Evolutionary conservation across 1,140 invertebrate species (phyloP).

Genomic region (Gryon sp.): DNA sequence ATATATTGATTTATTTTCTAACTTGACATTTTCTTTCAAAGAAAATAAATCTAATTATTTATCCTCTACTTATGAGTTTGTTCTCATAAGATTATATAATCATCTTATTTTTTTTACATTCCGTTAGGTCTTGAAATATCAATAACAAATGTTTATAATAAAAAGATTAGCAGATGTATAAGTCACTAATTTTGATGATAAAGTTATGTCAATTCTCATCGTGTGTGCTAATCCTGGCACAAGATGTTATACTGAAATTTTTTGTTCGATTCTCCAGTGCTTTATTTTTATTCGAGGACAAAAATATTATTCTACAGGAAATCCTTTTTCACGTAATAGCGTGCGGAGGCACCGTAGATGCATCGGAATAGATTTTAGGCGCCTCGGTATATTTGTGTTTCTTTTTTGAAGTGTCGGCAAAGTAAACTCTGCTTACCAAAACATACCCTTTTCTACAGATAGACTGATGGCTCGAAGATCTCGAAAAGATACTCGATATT

Average conservation of each 20-base stretch:
- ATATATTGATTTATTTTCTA: too few relatives aligned
- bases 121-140: too few relatives aligned
- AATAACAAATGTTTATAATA: slow-evolving; percentile 57
- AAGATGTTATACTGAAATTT: too few relatives aligned
- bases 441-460: slow-evolving; percentile 20
- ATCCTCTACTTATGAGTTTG: too few relatives aligned
- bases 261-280: too few relatives aligned
- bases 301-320: slow-evolving; percentile 14
- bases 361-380: background rate
- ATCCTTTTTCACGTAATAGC: slow-evolving; percentile 7
- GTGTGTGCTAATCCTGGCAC: slow-evolving; percentile 12
- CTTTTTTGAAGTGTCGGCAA: slow-evolving; percentile 32
- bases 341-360: background rate
- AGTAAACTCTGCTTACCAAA: slow-evolving; percentile 46
- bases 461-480: background rate
- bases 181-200: slow-evolving; percentile 49
- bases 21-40: too few relatives aligned
- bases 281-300: too few relatives aligned
- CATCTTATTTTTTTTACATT: too few relatives aligned
- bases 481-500: slow-evolving; percentile 27
- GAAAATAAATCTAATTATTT: too few relatives aligned
- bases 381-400: slow-evolving; percentile 38
- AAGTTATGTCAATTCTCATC: slow-evolving; percentile 41
- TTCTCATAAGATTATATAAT: too few relatives aligned
- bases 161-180: slow-evolving; percentile 62